Conservation (phyloP, 2,888 invertebrate genomes). For the Troides oblongomaculatus region DNA sequence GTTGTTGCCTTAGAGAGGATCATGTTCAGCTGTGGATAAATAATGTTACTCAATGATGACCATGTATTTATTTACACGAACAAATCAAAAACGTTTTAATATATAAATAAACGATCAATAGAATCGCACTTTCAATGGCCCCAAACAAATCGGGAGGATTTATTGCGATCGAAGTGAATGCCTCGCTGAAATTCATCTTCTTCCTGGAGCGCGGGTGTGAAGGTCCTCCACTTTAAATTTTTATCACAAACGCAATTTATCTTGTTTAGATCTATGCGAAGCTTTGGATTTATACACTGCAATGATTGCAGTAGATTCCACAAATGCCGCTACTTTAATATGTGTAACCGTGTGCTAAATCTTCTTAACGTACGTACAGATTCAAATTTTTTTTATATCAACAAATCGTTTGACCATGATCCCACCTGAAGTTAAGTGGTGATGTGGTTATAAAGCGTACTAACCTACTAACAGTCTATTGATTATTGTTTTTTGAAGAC, state of each 20-base stretch:
- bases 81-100: too few species aligned
- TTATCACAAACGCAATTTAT: neutral
- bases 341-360: too few species aligned
- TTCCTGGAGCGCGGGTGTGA: conserved; percentile 50
- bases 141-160: conserved; percentile 50
- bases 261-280: neutral
- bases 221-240: conserved; percentile 41
- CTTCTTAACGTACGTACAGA: too few species aligned
- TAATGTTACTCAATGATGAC: neutral
- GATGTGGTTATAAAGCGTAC: too few species aligned
- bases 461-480: too few species aligned
- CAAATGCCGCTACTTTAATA: too few species aligned
- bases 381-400: too few species aligned
- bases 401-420: too few species aligned
- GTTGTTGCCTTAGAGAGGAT: neutral
- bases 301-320: too few species aligned
- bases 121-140: conserved; percentile 39
- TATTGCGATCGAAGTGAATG: conserved; percentile 62
- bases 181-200: conserved; percentile 60
- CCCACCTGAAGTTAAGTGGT: too few species aligned
- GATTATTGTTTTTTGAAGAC: too few species aligned
- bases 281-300: neutral
- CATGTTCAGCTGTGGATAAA: neutral
- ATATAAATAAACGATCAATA: neutral
- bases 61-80: too few species aligned